Evolutionary conservation across 2,113 vertebrate genomes (phyloP).

Genomic region (Pantherophis guttatus): DNA sequence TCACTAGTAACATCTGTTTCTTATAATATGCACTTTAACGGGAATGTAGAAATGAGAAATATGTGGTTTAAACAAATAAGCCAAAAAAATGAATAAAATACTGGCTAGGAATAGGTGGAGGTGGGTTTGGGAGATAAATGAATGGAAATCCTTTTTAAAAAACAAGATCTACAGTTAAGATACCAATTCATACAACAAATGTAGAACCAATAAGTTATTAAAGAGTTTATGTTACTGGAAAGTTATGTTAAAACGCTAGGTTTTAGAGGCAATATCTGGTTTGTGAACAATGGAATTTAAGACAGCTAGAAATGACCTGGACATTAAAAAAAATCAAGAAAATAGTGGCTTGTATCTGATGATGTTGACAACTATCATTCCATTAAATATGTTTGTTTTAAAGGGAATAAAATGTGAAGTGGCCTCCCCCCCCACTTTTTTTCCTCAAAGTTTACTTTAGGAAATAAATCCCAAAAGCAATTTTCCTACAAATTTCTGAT

Average conservation of each 20-base stretch:
- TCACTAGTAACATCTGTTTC: conserved; percentile 23
- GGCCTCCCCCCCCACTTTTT: not conserved
- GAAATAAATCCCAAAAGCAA: not conserved
- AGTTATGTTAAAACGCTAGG: not conserved
- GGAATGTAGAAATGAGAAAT: conserved; percentile 2
- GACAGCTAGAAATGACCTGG: not conserved
- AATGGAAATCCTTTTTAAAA: not conserved
- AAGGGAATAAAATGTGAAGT: not conserved
- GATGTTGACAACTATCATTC: not conserved
- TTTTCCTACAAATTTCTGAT: not conserved
- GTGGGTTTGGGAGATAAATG: not conserved
- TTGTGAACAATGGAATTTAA: not conserved
- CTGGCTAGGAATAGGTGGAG: not conserved
- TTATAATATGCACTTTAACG: conserved; percentile 9
- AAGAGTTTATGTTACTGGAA: not conserved
- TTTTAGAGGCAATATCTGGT: not conserved
- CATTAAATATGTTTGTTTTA: not conserved
- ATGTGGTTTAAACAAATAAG: not conserved
- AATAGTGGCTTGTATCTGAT: not conserved
- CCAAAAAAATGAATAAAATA: not conserved
- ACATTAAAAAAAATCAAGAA: not conserved
- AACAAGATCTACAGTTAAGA: not conserved
- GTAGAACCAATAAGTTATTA: not conserved
- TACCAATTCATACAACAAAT: not conserved
- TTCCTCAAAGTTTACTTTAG: not conserved